Conservation (phyloP, 1,140 invertebrate genomes). For the Conus ventricosus region DNA sequence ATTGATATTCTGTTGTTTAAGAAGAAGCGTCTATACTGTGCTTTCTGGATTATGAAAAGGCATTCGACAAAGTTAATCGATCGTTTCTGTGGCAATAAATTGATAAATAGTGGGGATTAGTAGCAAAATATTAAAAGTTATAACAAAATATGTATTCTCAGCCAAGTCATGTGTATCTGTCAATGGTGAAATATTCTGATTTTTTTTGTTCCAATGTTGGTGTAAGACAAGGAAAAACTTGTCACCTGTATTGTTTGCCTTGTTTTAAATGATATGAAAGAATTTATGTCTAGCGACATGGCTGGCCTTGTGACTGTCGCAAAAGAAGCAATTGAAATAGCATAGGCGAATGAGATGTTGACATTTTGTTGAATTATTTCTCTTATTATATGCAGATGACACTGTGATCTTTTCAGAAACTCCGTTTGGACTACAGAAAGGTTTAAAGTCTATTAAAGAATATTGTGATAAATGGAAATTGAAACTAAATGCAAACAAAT, state of each 20-base stretch:
- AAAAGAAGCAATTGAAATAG: background rate
- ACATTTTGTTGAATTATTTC: background rate
- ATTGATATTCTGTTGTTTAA: slow-evolving; percentile 1
- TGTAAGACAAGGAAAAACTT: slow-evolving; percentile 9
- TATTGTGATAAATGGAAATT: slow-evolving; percentile 20
- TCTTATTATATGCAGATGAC: background rate
- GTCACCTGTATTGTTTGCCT: slow-evolving; percentile 10
- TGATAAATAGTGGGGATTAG: background rate
- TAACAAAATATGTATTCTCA: background rate
- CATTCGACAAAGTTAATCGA: background rate
- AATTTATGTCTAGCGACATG: background rate
- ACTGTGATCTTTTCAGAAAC: slow-evolving; percentile 17
- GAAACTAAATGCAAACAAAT: background rate
- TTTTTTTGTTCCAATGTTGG: slow-evolving; percentile 1
- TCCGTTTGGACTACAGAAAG: background rate
- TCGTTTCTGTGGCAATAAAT: background rate
- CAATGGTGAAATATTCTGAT: background rate
- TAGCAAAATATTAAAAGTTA: background rate
- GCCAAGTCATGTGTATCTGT: background rate
- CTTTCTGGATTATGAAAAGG: background rate
- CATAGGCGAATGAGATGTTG: background rate
- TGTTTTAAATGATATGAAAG: slow-evolving; percentile 3
- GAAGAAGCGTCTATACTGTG: slow-evolving; percentile 6
- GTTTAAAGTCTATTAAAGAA: background rate
- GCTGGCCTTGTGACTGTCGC: background rate